Base-by-base conservation (phyloP, 2,797 vertebrate species). In the Protonibea diacanthus region DNA sequence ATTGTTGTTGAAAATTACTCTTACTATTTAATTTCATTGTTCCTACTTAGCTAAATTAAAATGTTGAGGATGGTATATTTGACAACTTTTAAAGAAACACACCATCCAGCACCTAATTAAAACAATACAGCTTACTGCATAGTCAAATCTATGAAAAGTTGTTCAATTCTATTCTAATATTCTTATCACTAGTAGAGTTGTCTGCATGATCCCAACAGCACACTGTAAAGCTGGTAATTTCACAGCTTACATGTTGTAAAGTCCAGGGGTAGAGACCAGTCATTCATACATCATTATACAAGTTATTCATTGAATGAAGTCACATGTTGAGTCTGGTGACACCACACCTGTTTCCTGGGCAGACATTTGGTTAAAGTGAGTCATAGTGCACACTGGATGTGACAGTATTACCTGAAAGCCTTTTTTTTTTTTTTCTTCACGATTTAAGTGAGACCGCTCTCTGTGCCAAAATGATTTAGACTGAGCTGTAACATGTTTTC, bases 331-430 rank as follows among this genome's bases (percentile, higher is more conserved):
- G 86, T 86, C 89, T 90, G 47, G 67, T 29, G 49, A 56, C 29
- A 53, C 52, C 77, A 53, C 86, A 87, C 81, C 89, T 68, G 81
- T 74, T 92, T 93, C 90, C 88, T 90, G 76, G 78, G 76, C 82
- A 86, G 82, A 82, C 76, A 0, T 85, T 71, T 27, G 78, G 59
- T 72, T 12, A 47, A 56, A 80, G 58, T 71, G 82, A 87, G 69
- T 88, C 83, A 90, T 38, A 17, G 59, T 33, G 25, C 49, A 55
- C 38, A 42, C 57, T 52, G 47, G n/a, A 12, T 1, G 5, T 20
- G 20, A 33, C 33, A 38, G 20, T 47, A 33, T 56, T 55, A 73
- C 67, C 70, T 70, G 72, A 21, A 21, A 27, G 55, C n/a, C 23
- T 18, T 66, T 71, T 71, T 49, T 64, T 58, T 55, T 18, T 40